These are phyloP conservation scores for Sitta carolinensis DNA, from an alignment of 2,797 vertebrate species.

Conservation along the genomic window DNA sequence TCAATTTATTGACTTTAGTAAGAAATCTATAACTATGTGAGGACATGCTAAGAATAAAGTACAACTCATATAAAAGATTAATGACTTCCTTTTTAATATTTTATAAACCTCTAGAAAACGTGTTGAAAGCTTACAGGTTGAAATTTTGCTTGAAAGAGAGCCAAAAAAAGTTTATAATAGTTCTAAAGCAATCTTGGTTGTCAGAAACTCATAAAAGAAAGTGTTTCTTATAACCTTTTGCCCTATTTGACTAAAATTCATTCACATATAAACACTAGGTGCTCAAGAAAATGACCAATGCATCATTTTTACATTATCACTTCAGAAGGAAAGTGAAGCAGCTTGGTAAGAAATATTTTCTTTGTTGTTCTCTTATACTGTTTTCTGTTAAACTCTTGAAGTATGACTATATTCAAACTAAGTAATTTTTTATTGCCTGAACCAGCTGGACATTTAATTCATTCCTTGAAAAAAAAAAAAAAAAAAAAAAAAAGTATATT, in stretches of 20 bases:
- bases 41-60: neutral
- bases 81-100: conserved; percentile 11
- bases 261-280: neutral
- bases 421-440: neutral
- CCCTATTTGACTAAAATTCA: neutral
- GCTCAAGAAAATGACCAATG: neutral
- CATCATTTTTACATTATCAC: neutral
- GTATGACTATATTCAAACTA: neutral
- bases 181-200: neutral
- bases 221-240: neutral
- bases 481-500: neutral
- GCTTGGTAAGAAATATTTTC: neutral
- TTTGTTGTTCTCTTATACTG: neutral
- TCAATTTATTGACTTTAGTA: conserved; percentile 6
- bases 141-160: neutral
- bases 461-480: neutral
- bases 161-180: neutral
- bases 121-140: neutral
- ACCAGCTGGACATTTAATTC: neutral
- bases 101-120: neutral
- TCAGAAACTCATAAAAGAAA: neutral
- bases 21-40: neutral
- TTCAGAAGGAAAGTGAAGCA: neutral
- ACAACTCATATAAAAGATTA: neutral
- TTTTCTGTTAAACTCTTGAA: neutral